Conservation (phyloP, 37 sponge, comb jelly and placozoan genomes). For the Petrosia ficiformis region DNA sequence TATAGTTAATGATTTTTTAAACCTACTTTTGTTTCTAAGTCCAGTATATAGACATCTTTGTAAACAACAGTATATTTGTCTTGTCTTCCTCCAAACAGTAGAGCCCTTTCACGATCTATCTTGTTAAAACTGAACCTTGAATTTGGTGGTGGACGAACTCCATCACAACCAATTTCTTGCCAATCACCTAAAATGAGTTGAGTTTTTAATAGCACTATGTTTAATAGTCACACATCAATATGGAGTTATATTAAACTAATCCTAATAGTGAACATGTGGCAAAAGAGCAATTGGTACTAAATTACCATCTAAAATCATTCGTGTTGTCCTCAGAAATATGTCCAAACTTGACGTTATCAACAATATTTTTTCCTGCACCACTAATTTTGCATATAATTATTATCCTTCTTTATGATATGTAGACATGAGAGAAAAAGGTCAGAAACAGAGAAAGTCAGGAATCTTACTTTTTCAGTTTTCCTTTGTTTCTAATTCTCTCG, state of each 20-base stretch:
- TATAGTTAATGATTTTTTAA: not conserved
- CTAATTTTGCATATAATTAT: too few species aligned
- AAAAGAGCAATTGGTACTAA: not conserved
- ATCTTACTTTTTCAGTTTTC: too few species aligned
- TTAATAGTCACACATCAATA: not conserved
- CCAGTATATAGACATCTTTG: constrained; percentile 1
- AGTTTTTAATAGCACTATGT: not conserved
- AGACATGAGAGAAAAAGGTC: too few species aligned
- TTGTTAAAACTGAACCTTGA: constrained; percentile 11
- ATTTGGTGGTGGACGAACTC: constrained; percentile 2
- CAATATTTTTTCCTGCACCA: too few species aligned
- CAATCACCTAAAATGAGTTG: constrained; percentile 2
- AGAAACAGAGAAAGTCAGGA: too few species aligned
- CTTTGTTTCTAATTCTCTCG: too few species aligned
- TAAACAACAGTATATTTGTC: constrained; percentile 4
- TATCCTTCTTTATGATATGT: too few species aligned
- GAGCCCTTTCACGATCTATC: constrained; percentile 1
- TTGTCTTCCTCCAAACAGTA: constrained; percentile 16
- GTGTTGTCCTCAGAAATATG: too few species aligned
- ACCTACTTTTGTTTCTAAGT: not conserved
- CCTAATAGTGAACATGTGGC: not conserved
- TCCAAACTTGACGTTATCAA: too few species aligned
- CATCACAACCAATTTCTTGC: constrained; percentile 6
- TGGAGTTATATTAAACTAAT: not conserved
- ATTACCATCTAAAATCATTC: too few species aligned